Base-by-base conservation (phyloP, 2,113 vertebrate species). In the Atlantisia rogersi region DNA sequence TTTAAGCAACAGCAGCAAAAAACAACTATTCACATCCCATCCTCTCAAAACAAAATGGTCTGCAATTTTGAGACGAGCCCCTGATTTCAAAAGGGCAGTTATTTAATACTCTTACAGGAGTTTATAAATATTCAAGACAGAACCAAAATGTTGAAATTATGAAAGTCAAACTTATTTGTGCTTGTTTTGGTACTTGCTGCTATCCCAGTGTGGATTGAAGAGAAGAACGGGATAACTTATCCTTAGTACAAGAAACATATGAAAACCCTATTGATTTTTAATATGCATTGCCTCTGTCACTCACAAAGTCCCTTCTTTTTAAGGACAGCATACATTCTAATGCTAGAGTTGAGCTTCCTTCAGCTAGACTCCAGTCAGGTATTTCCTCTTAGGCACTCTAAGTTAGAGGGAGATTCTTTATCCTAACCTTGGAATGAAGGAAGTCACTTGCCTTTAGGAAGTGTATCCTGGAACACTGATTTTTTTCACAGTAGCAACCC, bases 401-500 rank as follows among this genome's bases (percentile, higher is more conserved):
- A 40, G 10, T 83, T 86, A 73, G 35, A 64, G 37, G 6, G 8
- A 5, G 8, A 8, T 32, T 60, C 63, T 88, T 93, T 88, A 92
- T 56, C 80, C 71, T 76, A 64, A 64, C 28, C 39, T 78, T 58
- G 29, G 42, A 95, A 92, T 71, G 44, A 84, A 90, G 20, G 21
- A 76, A 87, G 59, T 70, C 58, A 62, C 67, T 96, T 95, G 77
- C n/a, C 20, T 86, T 75, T 67, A 50, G 65, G 67, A 95, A 89
- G 68, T 8, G 40, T 65, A 65, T n/a, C 58, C 67, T 42, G 67
- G 50, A 75, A 50, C 29, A 56, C 62, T 26, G 29, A 48, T 81
- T 94, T 93, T 94, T 93, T 92, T 92, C 83, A 79, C 65, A 92
- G 70, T 76, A 89, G 86, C 69, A 79, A 71, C 16, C 6, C 46